Base-by-base conservation (phyloP, 2,797 vertebrate genomes). In the Pseudomugil gertrudae region DNA sequence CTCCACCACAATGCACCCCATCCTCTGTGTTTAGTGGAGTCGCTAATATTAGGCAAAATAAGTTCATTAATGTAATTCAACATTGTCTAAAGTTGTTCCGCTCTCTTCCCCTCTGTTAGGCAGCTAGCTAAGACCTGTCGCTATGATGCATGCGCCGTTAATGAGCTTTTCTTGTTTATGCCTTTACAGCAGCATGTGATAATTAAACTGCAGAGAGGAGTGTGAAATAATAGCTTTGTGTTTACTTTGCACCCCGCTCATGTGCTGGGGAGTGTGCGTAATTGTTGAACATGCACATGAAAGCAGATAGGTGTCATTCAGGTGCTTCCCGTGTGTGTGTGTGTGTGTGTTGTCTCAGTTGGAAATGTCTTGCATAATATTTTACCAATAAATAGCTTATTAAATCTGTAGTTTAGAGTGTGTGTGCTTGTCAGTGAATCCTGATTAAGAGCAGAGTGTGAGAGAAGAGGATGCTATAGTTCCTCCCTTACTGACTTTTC, bases 141-240 rank as follows among this genome's bases (percentile, higher is more conserved):
- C 78, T 56, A 1, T 76, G 82, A 89, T 84, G 72, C 81, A 85
- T 92, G 84, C 63, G 35, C 80, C 0, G 78, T 89, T 94, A 92
- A 94, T 87, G 80, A 92, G 90, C 79, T 76, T 52, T 63, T 84
- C 83, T 89, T 92, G 92, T 94, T 93, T 93, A 90, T 90, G 84
- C 83, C 84, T 84, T 90, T 87, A 76, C 83, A 79, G 80, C 74
- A 78, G 80, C 79, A 81, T 85, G 91, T 88, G 89, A 92, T 91
- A 93, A 92, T 91, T 88, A 90, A 90, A 84, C 80, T 80, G 85
- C 78, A 51, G 89, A 86, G 79, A 83, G 69, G 69, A 85, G 92
- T 78, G 87, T 84, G 78, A 90, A 85, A 83, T 73, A 83, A 80
- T 80, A 70, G 63, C 86, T 84, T 76, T 66, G 75, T 87, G 83